Evolutionary conservation across 2,888 invertebrate species (phyloP).

Genomic region (Dinocampus coccinellae): DNA sequence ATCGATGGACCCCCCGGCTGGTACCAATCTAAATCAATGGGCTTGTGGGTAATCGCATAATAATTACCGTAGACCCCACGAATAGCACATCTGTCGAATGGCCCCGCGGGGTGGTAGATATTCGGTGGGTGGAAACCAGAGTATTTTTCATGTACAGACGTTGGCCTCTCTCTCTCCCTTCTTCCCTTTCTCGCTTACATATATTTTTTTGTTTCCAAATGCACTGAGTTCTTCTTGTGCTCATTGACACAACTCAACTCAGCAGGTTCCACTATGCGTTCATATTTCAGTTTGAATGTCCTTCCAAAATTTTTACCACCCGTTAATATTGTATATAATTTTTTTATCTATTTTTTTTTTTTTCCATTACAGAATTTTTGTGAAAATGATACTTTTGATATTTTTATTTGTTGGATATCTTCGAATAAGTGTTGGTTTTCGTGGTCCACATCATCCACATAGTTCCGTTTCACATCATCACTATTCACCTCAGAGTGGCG

Average conservation of each 20-base stretch:
- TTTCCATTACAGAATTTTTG: not conserved
- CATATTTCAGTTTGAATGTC: not conserved
- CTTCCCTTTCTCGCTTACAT: slow-evolving; percentile 20
- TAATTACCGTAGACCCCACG: slow-evolving; percentile 67
- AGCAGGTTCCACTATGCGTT: slow-evolving; percentile 66
- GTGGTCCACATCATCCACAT: slow-evolving; percentile 79
- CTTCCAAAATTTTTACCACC: not conserved
- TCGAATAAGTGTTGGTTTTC: slow-evolving; percentile 56
- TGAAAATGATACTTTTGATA: slow-evolving; percentile 43
- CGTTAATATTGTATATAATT: slow-evolving; percentile 6
- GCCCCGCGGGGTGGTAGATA: slow-evolving; percentile 44
- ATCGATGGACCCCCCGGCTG: slow-evolving; percentile 58
- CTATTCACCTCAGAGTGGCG: slow-evolving; percentile 73
- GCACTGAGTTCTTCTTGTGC: slow-evolving; percentile 23
- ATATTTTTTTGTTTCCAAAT: slow-evolving; percentile 10
- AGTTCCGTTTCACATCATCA: slow-evolving; percentile 71
- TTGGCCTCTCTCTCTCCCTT: too few species aligned
- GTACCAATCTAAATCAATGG: slow-evolving; percentile 67
- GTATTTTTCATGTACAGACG: slow-evolving; percentile 42
- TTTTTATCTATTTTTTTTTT: not conserved
- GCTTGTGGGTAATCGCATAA: slow-evolving; percentile 69
- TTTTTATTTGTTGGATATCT: slow-evolving; percentile 49
- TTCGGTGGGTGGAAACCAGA: slow-evolving; percentile 32
- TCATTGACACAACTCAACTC: slow-evolving; percentile 41
- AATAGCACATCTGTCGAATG: slow-evolving; percentile 65